Evolutionary conservation across 2,797 vertebrate species (phyloP), one percentile per base, ranked within the genome.

Genomic region (Zenarchopterus dispar): DNA sequence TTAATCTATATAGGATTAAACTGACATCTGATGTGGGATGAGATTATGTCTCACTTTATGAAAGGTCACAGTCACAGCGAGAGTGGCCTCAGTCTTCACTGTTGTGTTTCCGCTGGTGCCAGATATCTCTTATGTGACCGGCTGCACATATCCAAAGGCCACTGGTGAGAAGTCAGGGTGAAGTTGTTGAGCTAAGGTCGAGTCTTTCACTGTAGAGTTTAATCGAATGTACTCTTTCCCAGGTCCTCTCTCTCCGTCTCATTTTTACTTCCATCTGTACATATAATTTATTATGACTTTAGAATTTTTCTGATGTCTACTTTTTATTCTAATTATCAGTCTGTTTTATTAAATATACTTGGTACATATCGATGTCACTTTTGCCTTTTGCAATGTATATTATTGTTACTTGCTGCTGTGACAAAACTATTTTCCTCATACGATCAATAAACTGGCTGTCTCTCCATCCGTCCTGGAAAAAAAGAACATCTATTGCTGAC

Each of bases 21-120:
- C 59, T 79, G 77, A 84, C 84, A 82, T 56, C 61, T 58, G 70
- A 63, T 78, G 56, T 72, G 58, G 57, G 45, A 61, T 75, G 67
- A 82, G 72, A 84, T 89, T 84, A 54, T 62, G 66, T 77, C 72
- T 57, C 86, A 77, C 70, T 73, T 85, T 70, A 83, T 22, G 21
- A 64, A 68, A 65, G 63, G 71, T 69, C 56, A 54, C 47, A 45
- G 62, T 56, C 22, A 17, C n/a, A 41, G 49, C 45, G 45, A 61
- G 39, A 78, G 81, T 73, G 48, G 5, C 42, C 59, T 79, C 61
- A 55, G 15, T 71, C 68, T 79, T 64, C 24, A 4, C 44, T 54
- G 59, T 76, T 80, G 61, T 73, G 54, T 70, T 75, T 65, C 39
- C 49, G 24, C 56, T 6, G 31, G 59, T 63, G 55, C 74, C 54